Conservation (phyloP, 2,797 vertebrate genomes). For the Leptodactylus fallax region DNA sequence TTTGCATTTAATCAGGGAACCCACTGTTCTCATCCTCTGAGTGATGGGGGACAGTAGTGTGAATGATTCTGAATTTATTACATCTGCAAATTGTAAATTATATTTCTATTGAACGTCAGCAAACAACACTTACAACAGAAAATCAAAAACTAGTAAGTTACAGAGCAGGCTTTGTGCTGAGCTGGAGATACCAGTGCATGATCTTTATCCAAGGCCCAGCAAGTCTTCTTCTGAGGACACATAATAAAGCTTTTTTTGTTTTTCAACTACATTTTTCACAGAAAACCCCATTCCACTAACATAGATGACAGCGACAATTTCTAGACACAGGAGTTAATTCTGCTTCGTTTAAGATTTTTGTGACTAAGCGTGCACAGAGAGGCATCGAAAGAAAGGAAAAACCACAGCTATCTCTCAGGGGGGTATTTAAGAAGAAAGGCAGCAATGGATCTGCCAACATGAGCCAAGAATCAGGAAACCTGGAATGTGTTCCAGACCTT, state of each 20-base stretch:
- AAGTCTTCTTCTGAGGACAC: not conserved
- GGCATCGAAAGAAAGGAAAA: conserved; percentile 45
- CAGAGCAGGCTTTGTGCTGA: not conserved
- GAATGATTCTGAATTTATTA: too few species aligned
- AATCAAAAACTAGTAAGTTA: not conserved
- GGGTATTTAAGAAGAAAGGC: conserved; percentile 54
- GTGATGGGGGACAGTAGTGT: too few species aligned
- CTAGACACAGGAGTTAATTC: conserved; percentile 39
- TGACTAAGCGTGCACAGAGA: conserved; percentile 18
- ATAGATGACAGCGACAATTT: not conserved
- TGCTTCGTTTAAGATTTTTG: conserved; percentile 25
- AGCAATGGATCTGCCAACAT: conserved; percentile 50
- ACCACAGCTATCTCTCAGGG: conserved; percentile 59
- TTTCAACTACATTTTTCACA: not conserved
- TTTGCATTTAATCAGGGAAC: too few species aligned
- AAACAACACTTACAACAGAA: not conserved
- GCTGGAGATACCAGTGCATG: too few species aligned
- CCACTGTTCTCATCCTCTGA: too few species aligned
- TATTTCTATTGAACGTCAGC: not conserved
- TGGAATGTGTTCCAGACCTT: conserved; percentile 56
- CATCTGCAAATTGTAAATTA: too few species aligned
- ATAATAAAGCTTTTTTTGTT: not conserved
- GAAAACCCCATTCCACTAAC: not conserved
- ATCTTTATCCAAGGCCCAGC: not conserved
- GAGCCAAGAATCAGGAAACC: conserved; percentile 55